Evolutionary conservation across 2,113 vertebrate genomes (phyloP).

Genomic region (Petromus typicus): DNA sequence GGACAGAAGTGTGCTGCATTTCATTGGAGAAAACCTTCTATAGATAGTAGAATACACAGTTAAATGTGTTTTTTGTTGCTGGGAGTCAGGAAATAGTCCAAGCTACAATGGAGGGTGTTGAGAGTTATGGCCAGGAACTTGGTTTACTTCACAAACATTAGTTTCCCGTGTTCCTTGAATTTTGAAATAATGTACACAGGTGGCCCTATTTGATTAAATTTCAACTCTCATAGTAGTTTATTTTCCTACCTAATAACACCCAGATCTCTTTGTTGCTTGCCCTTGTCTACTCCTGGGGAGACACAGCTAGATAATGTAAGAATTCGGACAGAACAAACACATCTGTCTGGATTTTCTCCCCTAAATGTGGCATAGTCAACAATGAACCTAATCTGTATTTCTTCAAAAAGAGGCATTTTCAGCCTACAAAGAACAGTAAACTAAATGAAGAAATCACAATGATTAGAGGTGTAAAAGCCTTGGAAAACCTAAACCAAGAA

Average conservation of each 20-base stretch:
- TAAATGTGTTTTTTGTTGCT: neutral
- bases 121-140: neutral
- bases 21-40: neutral
- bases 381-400: conserved; percentile 43
- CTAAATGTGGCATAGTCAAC: neutral
- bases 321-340: neutral
- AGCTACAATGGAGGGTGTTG: neutral
- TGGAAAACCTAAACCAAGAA: neutral
- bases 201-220: conserved; percentile 55
- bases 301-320: conserved; percentile 12
- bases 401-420: conserved; percentile 50
- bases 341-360: conserved; percentile 1
- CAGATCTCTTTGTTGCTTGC: conserved; percentile 8
- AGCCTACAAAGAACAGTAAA: conserved; percentile 23
- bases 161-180: neutral
- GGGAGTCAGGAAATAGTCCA: neutral
- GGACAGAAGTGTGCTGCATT: neutral
- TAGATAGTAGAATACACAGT: neutral
- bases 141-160: conserved; percentile 21
- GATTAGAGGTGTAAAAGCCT: neutral
- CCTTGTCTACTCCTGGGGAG: conserved; percentile 5
- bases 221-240: conserved; percentile 58
- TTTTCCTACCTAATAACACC: conserved; percentile 14
- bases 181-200: conserved; percentile 61
- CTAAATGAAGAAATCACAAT: conserved; percentile 8